Base-by-base conservation (phyloP, 2,113 vertebrate genomes). In the Hepsetus odoe region DNA sequence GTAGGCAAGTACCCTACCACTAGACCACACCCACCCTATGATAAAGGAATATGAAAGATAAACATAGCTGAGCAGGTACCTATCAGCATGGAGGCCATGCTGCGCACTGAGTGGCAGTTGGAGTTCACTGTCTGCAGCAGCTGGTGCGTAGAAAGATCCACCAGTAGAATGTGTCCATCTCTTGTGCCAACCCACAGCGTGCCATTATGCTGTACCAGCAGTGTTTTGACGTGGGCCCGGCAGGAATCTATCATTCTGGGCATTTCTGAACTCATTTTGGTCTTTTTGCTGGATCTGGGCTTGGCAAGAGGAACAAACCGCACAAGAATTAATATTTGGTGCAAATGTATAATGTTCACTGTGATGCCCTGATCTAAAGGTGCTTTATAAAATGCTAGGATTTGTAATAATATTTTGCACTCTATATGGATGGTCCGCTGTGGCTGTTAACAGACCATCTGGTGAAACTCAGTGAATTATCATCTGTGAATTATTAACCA, bases 151-250 rank as follows among this genome's bases (percentile, higher is more conserved):
- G 91, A 92, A 53, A 96, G 90, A 67, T 98, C 97, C 77, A 98
- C 91, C 49, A 99, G 90, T 46, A 99, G 85, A 76, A 98, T 85
- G 13, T 95, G 89, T 79, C 98, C 97, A 75, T 95, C 95, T 59
- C 95, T 94, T 5, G 96, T 99, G 49, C 96, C 96, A 22, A 99
- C 89, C 98, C 96, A 99, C 65, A 99, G 91, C 0, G 95, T 90
- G 1, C 92, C 90, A 16, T 94, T 89, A 62, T 92, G 95, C 85
- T 97, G 98, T 55, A 99, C 90, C 83, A 95, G 92, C 81, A 99
- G 91, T 10, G 94, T 90, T 87, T 98, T 99, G 56, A 99, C 96
- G 67, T 90, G 85, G 75, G 93, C 95, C 81, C 91, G 93, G 84
- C 93, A 94, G 40, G 87, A 33, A 61, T 91, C 75, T 58, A 53